A percentile compares a stretch with the other conserved stretches of the same genome.
These are phyloP conservation scores for Drosophila barbarae DNA, from an alignment of 2,888 invertebrate genomes.

Conservation along the genomic window DNA sequence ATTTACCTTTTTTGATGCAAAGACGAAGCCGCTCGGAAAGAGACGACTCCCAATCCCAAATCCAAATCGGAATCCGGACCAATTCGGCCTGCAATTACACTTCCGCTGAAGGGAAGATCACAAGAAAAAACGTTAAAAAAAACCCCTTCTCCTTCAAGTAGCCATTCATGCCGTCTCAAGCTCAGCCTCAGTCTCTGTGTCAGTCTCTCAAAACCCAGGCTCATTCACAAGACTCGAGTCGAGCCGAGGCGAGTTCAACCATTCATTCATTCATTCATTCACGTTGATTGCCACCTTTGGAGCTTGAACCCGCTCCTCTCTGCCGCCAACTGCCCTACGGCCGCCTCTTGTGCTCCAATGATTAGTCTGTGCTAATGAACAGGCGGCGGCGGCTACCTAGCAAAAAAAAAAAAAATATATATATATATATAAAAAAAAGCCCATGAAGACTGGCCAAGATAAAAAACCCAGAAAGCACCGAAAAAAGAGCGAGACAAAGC, in stretches of 20 bases:
- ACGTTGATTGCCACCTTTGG: conserved; percentile 72
- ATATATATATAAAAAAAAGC: conserved; percentile 1
- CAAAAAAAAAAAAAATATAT: conserved; percentile 58
- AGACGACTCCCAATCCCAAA: conserved; percentile 15
- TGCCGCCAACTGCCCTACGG: conserved; percentile 25
- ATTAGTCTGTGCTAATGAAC: conserved; percentile 64
- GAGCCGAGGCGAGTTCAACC: conserved; percentile 39
- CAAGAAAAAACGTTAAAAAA: conserved; percentile 7
- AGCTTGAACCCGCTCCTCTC: conserved; percentile 37
- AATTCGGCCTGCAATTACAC: conserved; percentile 61
- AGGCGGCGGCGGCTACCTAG: conserved; percentile 56
- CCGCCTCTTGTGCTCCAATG: conserved; percentile 43
- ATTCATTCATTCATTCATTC: conserved; percentile 68
- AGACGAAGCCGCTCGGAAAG: conserved; percentile 59
- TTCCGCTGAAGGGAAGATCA: conserved; percentile 51
- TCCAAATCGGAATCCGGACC: conserved; percentile 35
- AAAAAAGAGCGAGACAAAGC: conserved; percentile 25
- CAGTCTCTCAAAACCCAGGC: conserved; percentile 18
- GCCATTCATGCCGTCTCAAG: conserved; percentile 49
- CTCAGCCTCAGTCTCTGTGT: conserved; percentile 10
- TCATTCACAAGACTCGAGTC: conserved; percentile 38
- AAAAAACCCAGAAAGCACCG: conserved; percentile 10
- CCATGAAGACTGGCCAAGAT: background rate
- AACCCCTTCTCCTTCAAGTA: conserved; percentile 11
- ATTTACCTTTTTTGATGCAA: conserved; percentile 47